Conservation (phyloP, 2,113 vertebrate genomes). For the Ailurus styani region DNA sequence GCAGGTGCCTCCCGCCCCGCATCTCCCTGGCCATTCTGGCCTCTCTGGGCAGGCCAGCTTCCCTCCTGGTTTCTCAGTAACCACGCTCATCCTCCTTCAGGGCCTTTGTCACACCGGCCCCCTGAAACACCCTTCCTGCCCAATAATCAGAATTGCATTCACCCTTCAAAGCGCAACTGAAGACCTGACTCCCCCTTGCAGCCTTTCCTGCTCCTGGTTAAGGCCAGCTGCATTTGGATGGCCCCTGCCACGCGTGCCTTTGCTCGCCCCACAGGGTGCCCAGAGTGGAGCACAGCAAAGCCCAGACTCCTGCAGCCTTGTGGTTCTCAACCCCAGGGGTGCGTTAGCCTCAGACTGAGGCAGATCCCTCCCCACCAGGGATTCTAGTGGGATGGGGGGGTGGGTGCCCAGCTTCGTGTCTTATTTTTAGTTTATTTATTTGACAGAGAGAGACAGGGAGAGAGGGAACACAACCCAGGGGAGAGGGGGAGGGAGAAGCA, state of each 20-base stretch:
- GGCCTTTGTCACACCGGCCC: accelerated
- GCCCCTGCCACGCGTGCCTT: background rate
- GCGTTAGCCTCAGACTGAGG: background rate
- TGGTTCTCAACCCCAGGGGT: background rate
- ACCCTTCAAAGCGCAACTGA: background rate
- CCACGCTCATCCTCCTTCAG: background rate
- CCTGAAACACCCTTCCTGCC: background rate
- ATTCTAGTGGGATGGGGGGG: background rate
- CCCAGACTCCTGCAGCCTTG: background rate
- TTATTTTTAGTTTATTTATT: too few species aligned
- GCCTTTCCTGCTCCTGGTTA: background rate
- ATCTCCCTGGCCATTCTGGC: background rate
- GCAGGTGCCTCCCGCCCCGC: background rate
- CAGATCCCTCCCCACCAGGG: background rate
- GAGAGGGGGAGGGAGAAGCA: too few species aligned
- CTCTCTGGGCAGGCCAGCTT: background rate
- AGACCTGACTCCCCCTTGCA: background rate
- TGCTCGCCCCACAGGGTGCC: background rate
- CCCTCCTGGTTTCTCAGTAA: background rate
- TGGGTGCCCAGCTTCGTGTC: too few species aligned
- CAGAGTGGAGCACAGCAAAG: too few species aligned
- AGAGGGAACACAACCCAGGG: too few species aligned
- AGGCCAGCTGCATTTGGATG: background rate
- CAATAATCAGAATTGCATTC: background rate
- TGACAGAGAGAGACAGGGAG: too few species aligned